phyloP scores from a whole-genome alignment of 1,140 invertebrate genomes.

The Habropoda laboriosa region DNA sequence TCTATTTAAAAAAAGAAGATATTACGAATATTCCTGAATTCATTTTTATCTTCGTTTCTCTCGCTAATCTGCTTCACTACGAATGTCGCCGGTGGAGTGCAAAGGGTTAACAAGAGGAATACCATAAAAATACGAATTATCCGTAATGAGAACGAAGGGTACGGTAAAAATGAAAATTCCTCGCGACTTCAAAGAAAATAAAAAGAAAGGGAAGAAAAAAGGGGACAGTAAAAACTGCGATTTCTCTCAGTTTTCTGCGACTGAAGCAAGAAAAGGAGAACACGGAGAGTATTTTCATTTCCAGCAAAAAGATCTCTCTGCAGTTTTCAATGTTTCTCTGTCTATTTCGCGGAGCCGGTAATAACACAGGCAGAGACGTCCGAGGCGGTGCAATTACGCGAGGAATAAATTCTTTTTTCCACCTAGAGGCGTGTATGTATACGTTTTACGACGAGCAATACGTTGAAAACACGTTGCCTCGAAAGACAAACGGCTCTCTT shows the following conservation, averaged over 20 bases:
- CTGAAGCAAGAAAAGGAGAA: background rate
- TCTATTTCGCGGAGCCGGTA: background rate
- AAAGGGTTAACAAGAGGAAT: too few relatives aligned
- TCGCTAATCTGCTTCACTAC: too few relatives aligned
- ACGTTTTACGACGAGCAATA: background rate
- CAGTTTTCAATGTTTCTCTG: background rate
- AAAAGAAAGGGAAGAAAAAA: too few relatives aligned
- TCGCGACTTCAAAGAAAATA: too few relatives aligned
- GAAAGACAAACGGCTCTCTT: conserved; percentile 3
- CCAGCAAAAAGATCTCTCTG: background rate
- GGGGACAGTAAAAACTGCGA: background rate
- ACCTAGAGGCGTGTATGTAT: background rate
- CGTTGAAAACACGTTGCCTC: background rate
- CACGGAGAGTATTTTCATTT: too few relatives aligned
- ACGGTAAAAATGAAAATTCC: too few relatives aligned
- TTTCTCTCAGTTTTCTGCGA: background rate
- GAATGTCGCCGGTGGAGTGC: too few relatives aligned
- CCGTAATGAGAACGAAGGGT: too few relatives aligned
- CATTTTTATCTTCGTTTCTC: too few relatives aligned
- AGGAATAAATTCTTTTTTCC: background rate
- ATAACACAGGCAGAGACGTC: background rate
- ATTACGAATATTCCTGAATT: too few relatives aligned
- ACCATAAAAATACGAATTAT: too few relatives aligned
- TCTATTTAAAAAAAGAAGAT: too few relatives aligned
- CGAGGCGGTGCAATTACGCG: background rate